Percentiles rank a stretch among this genome's conserved stretches.
Conservation (phyloP, 30 jellyfish, hydroid and myxozoan genomes). For the Cassiopea andromeda region DNA sequence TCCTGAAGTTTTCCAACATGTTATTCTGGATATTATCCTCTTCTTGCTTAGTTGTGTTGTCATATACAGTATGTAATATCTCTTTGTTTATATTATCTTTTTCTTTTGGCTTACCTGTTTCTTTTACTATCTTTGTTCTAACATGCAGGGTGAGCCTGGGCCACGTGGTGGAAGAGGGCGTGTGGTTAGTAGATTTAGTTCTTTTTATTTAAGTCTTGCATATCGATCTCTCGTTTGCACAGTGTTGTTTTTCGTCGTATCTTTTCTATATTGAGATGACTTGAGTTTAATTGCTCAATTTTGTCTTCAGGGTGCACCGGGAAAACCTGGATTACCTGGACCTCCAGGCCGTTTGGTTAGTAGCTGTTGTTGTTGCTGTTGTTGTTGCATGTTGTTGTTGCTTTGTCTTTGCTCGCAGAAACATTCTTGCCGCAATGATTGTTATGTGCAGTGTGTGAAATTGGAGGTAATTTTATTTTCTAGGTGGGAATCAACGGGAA, state of each 20-base stretch:
- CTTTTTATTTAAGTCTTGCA: not conserved
- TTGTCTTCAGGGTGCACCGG: conserved; percentile 81
- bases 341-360: conserved; percentile 94
- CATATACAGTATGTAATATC: not conserved
- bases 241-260: too few species aligned
- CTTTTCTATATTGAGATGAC: too few species aligned
- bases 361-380: not conserved
- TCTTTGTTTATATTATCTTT: not conserved
- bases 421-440: too few species aligned
- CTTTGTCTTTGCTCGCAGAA: too few species aligned
- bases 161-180: conserved; percentile 88
- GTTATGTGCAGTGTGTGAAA: not conserved
- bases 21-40: too few species aligned
- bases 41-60: too few species aligned
- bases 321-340: conserved; percentile 96
- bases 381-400: too few species aligned
- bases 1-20: too few species aligned
- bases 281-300: too few species aligned
- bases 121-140: not conserved
- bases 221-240: not conserved
- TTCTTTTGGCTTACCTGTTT: not conserved
- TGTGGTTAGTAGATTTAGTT: conserved; percentile 50
- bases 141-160: conserved; percentile 75
- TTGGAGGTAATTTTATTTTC: not conserved
- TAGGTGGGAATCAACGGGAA: conserved; percentile 82